Conservation (phyloP, 2,888 invertebrate species). For the Morpho achilles region DNA sequence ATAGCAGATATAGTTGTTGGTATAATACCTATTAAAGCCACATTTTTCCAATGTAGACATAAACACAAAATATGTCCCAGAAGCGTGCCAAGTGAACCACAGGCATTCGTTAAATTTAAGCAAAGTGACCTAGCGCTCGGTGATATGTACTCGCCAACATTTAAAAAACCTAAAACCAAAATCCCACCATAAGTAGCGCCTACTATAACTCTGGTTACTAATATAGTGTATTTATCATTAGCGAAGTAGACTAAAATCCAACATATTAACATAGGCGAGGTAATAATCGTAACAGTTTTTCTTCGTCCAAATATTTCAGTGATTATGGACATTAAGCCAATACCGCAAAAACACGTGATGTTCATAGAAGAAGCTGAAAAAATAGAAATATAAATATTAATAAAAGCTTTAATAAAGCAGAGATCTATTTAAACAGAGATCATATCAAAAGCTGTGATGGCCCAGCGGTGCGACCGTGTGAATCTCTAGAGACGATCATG, state of each 20-base stretch:
- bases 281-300: conserved; percentile 17
- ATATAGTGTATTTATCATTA: conserved; percentile 14
- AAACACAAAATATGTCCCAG: conserved; percentile 22
- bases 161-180: conserved; percentile 12
- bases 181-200: conserved; percentile 23
- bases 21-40: conserved; percentile 22
- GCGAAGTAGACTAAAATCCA: conserved; percentile 27
- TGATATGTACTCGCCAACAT: conserved; percentile 21
- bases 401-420: too few species aligned
- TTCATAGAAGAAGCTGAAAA: conserved; percentile 26
- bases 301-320: conserved; percentile 22
- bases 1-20: conserved; percentile 18
- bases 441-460: too few species aligned
- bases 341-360: conserved; percentile 22
- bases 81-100: conserved; percentile 15
- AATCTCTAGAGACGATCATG: too few species aligned
- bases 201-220: conserved; percentile 21
- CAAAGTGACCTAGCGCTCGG: conserved; percentile 21
- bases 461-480: too few species aligned
- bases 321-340: conserved; percentile 14
- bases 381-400: not conserved
- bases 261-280: conserved; percentile 16
- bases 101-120: conserved; percentile 17
- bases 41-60: conserved; percentile 24
- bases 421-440: too few species aligned